phyloP scores from a whole-genome alignment of 2,797 vertebrate species.

The Enteromius argenteus region DNA sequence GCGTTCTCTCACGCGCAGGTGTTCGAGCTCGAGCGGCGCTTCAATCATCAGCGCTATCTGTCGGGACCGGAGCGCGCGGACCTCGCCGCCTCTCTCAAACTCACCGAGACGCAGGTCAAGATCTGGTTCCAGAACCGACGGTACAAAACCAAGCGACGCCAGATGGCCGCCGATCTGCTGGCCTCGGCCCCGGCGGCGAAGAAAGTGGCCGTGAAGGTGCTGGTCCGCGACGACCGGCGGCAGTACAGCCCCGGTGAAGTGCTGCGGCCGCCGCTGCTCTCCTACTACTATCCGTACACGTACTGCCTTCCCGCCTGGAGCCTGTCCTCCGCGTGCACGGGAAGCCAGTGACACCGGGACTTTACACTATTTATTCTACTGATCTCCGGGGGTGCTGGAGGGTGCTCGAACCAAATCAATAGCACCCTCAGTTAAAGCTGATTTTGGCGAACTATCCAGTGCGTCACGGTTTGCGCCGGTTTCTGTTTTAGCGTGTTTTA shows the following conservation, averaged over 20 bases:
- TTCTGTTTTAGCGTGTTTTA: background rate
- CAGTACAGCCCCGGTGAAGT: constrained; percentile 95
- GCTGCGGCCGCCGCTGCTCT: constrained; percentile 88
- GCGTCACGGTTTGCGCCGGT: too few relatives aligned
- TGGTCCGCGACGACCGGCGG: constrained; percentile 97
- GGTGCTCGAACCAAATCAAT: too few relatives aligned
- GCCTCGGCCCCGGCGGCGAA: constrained; percentile 93
- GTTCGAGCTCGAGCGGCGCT: constrained; percentile 97
- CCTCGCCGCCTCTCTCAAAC: constrained; percentile 95
- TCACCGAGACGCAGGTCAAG: constrained; percentile 98
- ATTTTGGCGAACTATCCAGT: too few relatives aligned
- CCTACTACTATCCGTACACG: constrained; percentile 94
- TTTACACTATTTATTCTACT: constrained; percentile 75
- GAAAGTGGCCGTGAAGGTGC: constrained; percentile 97
- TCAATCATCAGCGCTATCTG: constrained; percentile 98
- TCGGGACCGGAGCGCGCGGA: constrained; percentile 97
- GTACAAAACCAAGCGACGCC: constrained; percentile 97
- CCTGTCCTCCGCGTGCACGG: constrained; percentile 86
- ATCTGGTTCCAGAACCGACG: constrained; percentile 99
- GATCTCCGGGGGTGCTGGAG: background rate
- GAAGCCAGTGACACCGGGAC: constrained; percentile 76
- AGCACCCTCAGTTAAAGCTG: too few relatives aligned
- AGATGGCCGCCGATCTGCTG: constrained; percentile 94
- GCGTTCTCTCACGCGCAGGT: constrained; percentile 98
- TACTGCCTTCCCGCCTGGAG: constrained; percentile 98